Evolutionary conservation across 2,888 invertebrate genomes (phyloP), one percentile per base, ranked within the genome.

Genomic region (Agriopis aurantiaria): DNA sequence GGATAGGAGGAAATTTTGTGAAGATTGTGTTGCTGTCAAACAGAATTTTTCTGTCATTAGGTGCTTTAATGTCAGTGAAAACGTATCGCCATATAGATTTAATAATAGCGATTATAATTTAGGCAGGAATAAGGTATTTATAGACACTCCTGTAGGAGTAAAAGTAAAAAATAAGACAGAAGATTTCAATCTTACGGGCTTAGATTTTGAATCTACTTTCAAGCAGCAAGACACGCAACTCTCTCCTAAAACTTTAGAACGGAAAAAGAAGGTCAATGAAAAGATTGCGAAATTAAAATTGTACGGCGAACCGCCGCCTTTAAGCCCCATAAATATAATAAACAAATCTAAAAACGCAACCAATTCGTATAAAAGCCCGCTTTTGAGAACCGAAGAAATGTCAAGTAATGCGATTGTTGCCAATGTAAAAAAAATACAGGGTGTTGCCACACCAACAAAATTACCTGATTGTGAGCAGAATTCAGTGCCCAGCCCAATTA

Each of bases 251-350:
- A 74, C 78, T 0, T 74, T 90, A 56, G 68, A 82, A 46, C 84
- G 91, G 52, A 93, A 91, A 74, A 86, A 82, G 43, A 85, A 84
- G 67, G 82, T 91, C 0, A 85, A 88, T 11, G 90, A 91, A 67
- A 94, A 92, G 77, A 90, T 96, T 8, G 92, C 94, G 1, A 95
- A 87, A 82, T 81, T 96, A 63, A 91, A 91, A 84, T 88, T 87
- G 79, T 95, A 95, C 57, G 95, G 95, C 0, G 93, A 95, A 79
- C 94, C 96, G 0, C 95, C 95, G 0, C 91, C 95, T 0, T 80
- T 96, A n/a, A 91, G 93, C n/a, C 90, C 94, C 0, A 88, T 95
- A 23, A 85, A 88, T 72, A 88, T 94, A 7, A 83, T 89, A 68
- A 91, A 93, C 67, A 88, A 81, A 73, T 88, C 90, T 0, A 88